Conservation (phyloP, 2,888 invertebrate species). For the Andrena haemorrhoa region DNA sequence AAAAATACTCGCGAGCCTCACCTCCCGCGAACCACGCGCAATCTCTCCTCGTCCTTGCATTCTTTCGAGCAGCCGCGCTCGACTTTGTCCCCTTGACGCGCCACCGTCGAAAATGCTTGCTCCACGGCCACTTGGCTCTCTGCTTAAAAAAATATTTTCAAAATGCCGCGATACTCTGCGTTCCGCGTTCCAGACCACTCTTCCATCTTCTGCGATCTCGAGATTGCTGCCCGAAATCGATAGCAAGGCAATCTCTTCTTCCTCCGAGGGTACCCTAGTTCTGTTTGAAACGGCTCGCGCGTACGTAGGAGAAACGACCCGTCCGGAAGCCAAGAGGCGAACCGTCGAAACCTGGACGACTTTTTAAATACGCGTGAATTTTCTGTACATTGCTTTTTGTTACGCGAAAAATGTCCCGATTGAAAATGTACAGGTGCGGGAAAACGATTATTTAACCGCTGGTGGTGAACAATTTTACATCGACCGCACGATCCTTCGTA, state of each 20-base stretch:
- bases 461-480: neutral
- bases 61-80: slow-evolving; percentile 46
- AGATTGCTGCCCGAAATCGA: neutral
- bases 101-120: neutral
- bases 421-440: neutral
- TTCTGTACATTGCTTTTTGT: neutral
- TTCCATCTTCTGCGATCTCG: neutral
- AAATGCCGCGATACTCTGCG: neutral
- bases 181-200: neutral
- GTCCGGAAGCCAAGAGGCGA: too few species aligned
- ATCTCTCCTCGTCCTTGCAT: slow-evolving; percentile 55
- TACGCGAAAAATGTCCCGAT: neutral
- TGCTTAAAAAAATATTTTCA: slow-evolving; percentile 1
- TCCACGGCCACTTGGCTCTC: neutral
- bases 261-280: neutral
- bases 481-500: too few species aligned
- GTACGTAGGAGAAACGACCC: neutral
- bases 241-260: too few species aligned
- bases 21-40: slow-evolving; percentile 42
- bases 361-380: slow-evolving; percentile 14
- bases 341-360: neutral
- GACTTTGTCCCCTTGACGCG: slow-evolving; percentile 27
- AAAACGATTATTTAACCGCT: slow-evolving; percentile 3
- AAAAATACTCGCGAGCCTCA: slow-evolving; percentile 54
- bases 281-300: too few species aligned